Conservation (phyloP, 1,140 invertebrate species). For the Nomia melanderi region DNA sequence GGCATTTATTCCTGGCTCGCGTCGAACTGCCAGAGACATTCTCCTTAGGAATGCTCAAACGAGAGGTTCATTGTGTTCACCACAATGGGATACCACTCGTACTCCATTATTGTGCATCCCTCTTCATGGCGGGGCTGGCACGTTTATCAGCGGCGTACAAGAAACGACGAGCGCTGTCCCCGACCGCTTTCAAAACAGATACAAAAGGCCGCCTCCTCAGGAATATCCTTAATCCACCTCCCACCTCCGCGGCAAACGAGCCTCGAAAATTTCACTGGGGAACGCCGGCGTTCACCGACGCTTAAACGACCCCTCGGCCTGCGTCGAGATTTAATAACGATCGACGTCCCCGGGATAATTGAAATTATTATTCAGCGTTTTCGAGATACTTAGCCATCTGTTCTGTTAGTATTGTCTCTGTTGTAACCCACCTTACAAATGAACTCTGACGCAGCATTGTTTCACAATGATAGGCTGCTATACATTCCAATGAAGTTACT, state of each 20-base stretch:
- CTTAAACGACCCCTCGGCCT: neutral
- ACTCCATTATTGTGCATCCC: constrained; percentile 51
- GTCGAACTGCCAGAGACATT: constrained; percentile 56
- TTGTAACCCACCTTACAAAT: too few species aligned
- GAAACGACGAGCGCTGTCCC: constrained; percentile 22
- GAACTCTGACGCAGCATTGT: too few species aligned
- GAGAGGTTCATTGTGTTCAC: constrained; percentile 58
- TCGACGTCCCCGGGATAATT: neutral
- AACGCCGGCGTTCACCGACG: neutral
- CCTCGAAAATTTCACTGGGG: neutral
- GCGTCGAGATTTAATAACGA: neutral
- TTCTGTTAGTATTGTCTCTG: too few species aligned
- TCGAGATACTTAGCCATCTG: too few species aligned
- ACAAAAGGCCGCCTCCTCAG: neutral
- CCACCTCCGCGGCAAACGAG: neutral
- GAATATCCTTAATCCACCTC: neutral
- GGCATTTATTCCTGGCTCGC: constrained; percentile 30
- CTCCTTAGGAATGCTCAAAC: constrained; percentile 56
- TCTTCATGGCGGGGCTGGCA: constrained; percentile 17
- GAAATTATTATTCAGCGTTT: too few species aligned
- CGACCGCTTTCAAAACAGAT: constrained; percentile 9
- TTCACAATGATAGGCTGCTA: too few species aligned
- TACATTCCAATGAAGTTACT: too few species aligned
- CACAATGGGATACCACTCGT: constrained; percentile 53
- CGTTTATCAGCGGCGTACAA: constrained; percentile 55